These are phyloP conservation scores for Simalia tracyae DNA, from an alignment of 2,797 vertebrate genomes.

Conservation along the genomic window DNA sequence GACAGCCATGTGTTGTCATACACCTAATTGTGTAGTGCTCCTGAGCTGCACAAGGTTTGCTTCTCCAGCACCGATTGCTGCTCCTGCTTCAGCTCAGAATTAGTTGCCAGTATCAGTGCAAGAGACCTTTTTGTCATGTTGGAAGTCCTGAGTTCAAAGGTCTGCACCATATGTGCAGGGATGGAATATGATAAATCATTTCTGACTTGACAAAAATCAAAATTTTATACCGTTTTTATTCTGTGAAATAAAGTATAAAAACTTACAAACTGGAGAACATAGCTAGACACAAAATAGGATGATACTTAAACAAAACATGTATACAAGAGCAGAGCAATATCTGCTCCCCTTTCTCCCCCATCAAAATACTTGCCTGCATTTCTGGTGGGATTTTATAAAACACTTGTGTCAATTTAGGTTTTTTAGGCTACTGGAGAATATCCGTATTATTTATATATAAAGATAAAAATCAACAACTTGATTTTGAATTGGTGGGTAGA, in stretches of 20 bases:
- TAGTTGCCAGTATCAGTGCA: background rate
- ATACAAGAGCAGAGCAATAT: conserved; percentile 69
- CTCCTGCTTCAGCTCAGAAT: background rate
- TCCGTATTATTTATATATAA: conserved; percentile 58
- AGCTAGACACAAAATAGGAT: conserved; percentile 77
- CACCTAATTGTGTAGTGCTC: background rate
- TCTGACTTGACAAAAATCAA: conserved; percentile 37
- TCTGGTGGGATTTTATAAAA: conserved; percentile 59
- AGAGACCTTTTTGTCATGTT: background rate
- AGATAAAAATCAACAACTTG: conserved; percentile 62
- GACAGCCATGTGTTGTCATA: background rate
- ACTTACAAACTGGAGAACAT: conserved; percentile 81
- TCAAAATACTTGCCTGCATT: conserved; percentile 59
- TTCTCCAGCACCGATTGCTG: background rate
- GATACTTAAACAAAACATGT: conserved; percentile 71
- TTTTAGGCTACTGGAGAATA: conserved; percentile 63
- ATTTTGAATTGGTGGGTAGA: conserved; percentile 67
- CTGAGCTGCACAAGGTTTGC: background rate
- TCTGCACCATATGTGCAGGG: background rate
- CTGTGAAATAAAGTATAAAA: conserved; percentile 81
- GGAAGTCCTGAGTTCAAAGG: background rate
- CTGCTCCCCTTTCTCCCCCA: conserved; percentile 56
- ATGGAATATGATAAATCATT: background rate
- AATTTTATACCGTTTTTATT: conserved; percentile 78
- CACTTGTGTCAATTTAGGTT: conserved; percentile 55